A percentile compares a stretch with the other conserved stretches of the same genome.
These are phyloP conservation scores for Lipotes vexillifer DNA, from an alignment of 2,113 vertebrate genomes.

Conservation along the genomic window DNA sequence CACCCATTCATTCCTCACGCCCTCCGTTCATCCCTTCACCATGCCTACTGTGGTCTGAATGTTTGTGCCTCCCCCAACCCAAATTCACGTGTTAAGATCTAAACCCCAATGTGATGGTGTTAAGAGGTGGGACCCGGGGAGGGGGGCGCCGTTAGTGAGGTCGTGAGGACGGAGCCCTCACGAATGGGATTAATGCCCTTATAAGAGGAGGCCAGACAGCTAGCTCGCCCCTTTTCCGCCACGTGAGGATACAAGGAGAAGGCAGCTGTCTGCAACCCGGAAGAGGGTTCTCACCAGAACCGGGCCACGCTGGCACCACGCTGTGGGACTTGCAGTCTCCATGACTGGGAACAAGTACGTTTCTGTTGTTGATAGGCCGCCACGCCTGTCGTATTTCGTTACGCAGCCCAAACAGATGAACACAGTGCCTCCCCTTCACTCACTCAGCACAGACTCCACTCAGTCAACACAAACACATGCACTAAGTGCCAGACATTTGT, in stretches of 20 bases:
- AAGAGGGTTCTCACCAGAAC: neutral
- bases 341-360: rapidly evolving
- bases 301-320: rapidly evolving
- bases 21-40: neutral
- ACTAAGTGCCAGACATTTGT: rapidly evolving
- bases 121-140: neutral
- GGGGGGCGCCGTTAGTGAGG: neutral
- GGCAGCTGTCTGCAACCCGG: neutral
- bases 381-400: neutral
- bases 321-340: neutral
- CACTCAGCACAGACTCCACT: neutral
- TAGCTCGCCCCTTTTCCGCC: neutral
- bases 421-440: neutral
- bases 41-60: neutral
- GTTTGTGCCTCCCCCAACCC: neutral
- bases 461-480: neutral
- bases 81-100: neutral
- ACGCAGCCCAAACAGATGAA: neutral
- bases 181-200: neutral
- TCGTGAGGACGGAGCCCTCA: neutral
- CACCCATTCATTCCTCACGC: no score
- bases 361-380: neutral
- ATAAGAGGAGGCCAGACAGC: neutral
- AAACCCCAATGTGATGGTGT: no score
- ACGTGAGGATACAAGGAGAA: neutral